These are phyloP conservation scores for Diadumene lineata DNA, from an alignment of 92 coral and sea anemone genomes.

Conservation along the genomic window DNA sequence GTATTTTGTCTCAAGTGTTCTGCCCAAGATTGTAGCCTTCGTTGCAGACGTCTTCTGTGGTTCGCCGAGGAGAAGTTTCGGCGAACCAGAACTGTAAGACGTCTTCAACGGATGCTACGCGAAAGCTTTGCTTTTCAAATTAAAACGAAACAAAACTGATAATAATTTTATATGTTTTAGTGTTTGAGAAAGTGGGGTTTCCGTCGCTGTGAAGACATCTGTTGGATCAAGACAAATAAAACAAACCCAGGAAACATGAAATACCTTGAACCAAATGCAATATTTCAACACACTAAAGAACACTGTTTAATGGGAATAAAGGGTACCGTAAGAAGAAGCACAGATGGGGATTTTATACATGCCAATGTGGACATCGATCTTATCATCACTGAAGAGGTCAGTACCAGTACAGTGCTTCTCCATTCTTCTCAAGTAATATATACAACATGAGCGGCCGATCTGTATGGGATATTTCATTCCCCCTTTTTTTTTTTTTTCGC, in stretches of 20 bases:
- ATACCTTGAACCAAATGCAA: conserved; percentile 93
- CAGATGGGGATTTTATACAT: conserved; percentile 97
- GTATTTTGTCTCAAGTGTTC: too few species aligned
- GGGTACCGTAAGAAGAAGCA: conserved; percentile 94
- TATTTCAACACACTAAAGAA: conserved; percentile 97
- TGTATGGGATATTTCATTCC: too few species aligned
- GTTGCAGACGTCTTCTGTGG: too few species aligned
- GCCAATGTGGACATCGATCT: conserved; percentile 98
- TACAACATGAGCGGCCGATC: too few species aligned
- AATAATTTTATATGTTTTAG: conserved; percentile 23
- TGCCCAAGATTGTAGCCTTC: too few species aligned
- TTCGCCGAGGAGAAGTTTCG: too few species aligned
- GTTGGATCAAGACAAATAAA: conserved; percentile 99
- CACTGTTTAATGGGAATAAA: conserved; percentile 98
- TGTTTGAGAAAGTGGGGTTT: conserved; percentile 96
- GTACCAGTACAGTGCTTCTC: too few species aligned
- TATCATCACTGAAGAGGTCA: conserved; percentile 95
- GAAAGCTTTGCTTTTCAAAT: too few species aligned
- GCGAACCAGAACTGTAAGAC: too few species aligned
- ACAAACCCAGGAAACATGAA: conserved; percentile 95
- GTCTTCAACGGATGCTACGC: too few species aligned
- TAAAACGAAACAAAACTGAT: neutral
- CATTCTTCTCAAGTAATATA: too few species aligned
- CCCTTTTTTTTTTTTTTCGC: too few species aligned
- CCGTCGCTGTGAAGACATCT: conserved; percentile 98